Base-by-base conservation (phyloP, 1,140 invertebrate species). In the Drepana arcuata region DNA sequence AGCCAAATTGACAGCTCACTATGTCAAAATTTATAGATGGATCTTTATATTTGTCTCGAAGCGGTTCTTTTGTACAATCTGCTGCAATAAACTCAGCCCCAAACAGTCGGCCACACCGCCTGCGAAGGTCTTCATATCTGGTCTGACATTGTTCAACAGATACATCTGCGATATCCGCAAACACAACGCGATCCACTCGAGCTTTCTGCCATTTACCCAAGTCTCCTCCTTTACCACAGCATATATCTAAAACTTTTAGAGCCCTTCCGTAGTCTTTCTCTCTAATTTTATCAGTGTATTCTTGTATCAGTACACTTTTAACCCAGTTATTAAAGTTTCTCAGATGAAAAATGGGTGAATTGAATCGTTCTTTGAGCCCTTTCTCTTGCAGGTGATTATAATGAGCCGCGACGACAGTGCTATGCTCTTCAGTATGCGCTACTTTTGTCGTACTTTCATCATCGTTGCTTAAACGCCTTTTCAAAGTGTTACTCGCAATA, bases 261-360 rank as follows among this genome's bases (percentile, higher is more conserved):
- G 86, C 77, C 35, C 83, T 77, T 15, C 87, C 88, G 34, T 88
- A 83, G 48, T 84, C 85, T 18, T 81, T 80, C 43, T 89, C 78
- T 50, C 88, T 88, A 1, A 93, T 75, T 63, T 90, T 88, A 30
- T 83, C 80, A 30, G 90, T 70, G 62, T 90, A 91, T 67, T 92
- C 88, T 63, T 88, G 88, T 55, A 99, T 98, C 0, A 98, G 83
- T 84, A 96, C 94, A 74, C 94, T 84, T 84, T 99, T 99, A 5
- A 98, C 91, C 97, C 97, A 99, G 79, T 99, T 99, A 75, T 99
- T 99, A 67, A 99, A 98, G 82, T 98, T 99, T 48, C 98, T 87
- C 83, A 99, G 87, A 64, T 93, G 92, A 59, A 95, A 92, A 48
- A 99, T 99, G 13, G 93, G 88, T 24, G 96, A 98, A 59, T 95